Base-by-base conservation (phyloP, 2,888 invertebrate genomes). In the Exephanes ischioxanthus region DNA sequence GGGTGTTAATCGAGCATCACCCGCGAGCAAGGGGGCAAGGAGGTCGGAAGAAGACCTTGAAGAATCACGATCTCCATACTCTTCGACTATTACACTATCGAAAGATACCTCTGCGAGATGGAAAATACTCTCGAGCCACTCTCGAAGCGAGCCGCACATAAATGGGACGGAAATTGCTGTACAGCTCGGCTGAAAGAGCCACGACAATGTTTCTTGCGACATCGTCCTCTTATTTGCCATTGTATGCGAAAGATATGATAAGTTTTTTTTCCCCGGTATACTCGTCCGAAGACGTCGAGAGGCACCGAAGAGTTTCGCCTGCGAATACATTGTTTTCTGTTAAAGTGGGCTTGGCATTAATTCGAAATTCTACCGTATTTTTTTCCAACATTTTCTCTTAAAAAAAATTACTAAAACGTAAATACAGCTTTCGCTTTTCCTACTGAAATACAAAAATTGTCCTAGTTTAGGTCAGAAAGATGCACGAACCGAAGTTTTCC, bases 1-100 rank as follows among this genome's bases (percentile, higher is more conserved):
- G 53, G 77, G 77, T 77, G 77, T 67, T 67, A 67, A 77, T 51
- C 66, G 48, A 63, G 66, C 48, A 19, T 66, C 66, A 75, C n/a
- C 30, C 19, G 58, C 22, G 22, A 26, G 22, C 22, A 22, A 26
- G 61, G 26, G 30, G 66, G 26, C 48, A 66, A 53, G 33, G 37
- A 9, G 53, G 53, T 67, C 37, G 66, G 16, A 37, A 16, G 67
- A 67, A 41, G 37, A 67, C 66, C 53, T 66, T 55, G 67, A 77
- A 41, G 16, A 5, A 6, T 37, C 66, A 48, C 16, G 41, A 67
- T 67, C n/a, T 33, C 30, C 22, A 9, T 22, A 26, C 58, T 58
- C 58, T 14, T 58, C 58, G 58, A 58, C 63, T 55, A 67, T 77
- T 53, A 53, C 77, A 53, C 26, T 53, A 67, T 67, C 77, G 55